Evolutionary conservation across 1,140 invertebrate species (phyloP), one percentile per base, ranked within the genome.

Genomic region (Drosophila biarmipes): DNA sequence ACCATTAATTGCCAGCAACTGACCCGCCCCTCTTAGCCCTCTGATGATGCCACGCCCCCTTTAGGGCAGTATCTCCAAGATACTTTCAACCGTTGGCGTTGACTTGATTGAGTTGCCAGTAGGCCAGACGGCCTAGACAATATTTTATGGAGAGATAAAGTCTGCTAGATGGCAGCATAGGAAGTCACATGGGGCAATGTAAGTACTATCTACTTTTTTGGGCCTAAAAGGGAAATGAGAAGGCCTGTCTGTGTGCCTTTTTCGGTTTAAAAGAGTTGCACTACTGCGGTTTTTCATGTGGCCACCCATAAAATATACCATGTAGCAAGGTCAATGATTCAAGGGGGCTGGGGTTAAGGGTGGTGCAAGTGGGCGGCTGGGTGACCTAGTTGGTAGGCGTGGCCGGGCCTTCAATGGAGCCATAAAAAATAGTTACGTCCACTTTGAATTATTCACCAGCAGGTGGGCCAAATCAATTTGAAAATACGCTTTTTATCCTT

Each of bases 361-460:
- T 6, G 31, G 31, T 12, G 31, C 2, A 34, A 10, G 38, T 19
- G 10, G 7, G 19, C 40, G 7, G 21, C 12, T 15, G 12, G 12
- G 42, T 52, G 29, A 35, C 52, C 58, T 53, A 59, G 67, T 72
- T 59, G 15, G 42, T 54, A 55, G 76, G 59, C 38, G 46, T 68
- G 15, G 31, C 19, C 6, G 19, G 37, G 21, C 29, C 45, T 76
- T 76, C 68, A 72, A 62, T 75, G 49, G 43, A 61, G 55, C 51
- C 78, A 77, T 67, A 81, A 73, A 61, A 80, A 80, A 67, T 55
- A 73, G 72, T 62, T 40, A 43, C 42, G 66, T 55, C 66, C 59
- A 76, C 69, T 76, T 53, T 61, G 48, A 80, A 80, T 81, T 66
- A 77, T 62, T 59, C 55, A 78, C 42, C 38, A 35, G 46, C 52